These are phyloP conservation scores for Leptinotarsa haldemani DNA, from an alignment of 2,888 invertebrate genomes.

Conservation along the genomic window DNA sequence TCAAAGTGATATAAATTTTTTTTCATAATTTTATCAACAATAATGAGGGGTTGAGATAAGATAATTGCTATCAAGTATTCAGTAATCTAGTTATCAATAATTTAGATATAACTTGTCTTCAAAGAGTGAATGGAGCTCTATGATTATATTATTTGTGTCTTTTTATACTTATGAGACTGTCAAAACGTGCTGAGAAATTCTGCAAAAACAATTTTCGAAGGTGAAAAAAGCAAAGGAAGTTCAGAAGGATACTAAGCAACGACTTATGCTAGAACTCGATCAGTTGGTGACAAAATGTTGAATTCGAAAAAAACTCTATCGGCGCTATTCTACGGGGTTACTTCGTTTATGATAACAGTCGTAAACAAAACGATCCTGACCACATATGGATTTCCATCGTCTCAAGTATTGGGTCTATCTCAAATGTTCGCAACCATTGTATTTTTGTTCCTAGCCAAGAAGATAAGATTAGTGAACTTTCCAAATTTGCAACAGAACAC, in stretches of 20 bases:
- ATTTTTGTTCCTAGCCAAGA: conserved; percentile 81
- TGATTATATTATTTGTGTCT: too few species aligned
- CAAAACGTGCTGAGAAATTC: too few species aligned
- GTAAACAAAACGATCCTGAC: conserved; percentile 96
- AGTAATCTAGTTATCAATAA: too few species aligned
- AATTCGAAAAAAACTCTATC: conserved; percentile 74
- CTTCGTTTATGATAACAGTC: conserved; percentile 95
- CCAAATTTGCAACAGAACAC: conserved; percentile 79
- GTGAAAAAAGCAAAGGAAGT: neutral
- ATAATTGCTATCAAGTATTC: too few species aligned
- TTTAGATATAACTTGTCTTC: too few species aligned
- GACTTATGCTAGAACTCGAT: conserved; percentile 43
- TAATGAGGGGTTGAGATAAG: too few species aligned
- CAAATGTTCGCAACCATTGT: conserved; percentile 90
- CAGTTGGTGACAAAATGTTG: conserved; percentile 52
- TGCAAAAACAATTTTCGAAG: too few species aligned
- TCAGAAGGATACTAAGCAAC: conserved; percentile 14
- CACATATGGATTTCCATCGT: conserved; percentile 91
- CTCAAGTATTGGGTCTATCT: conserved; percentile 88
- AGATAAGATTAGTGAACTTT: conserved; percentile 79
- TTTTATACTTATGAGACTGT: too few species aligned
- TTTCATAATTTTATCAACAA: too few species aligned
- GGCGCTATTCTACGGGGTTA: conserved; percentile 89
- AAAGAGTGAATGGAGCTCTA: too few species aligned
- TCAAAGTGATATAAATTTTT: too few species aligned